Evolutionary conservation across 2,888 invertebrate genomes (phyloP).

Genomic region (Ormyrus nitidulus): DNA sequence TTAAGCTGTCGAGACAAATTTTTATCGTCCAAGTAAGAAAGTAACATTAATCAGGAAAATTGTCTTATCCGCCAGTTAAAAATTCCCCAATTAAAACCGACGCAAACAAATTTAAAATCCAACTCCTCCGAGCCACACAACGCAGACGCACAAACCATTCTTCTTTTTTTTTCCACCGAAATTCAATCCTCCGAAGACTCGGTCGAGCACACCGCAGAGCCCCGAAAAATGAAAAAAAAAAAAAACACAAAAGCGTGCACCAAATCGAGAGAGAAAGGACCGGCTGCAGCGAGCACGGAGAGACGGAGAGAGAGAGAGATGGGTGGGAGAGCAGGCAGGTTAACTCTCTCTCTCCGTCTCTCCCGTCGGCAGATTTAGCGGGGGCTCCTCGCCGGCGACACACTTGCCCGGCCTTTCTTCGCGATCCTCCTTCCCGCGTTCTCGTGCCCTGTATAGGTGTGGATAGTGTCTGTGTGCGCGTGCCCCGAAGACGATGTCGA

Average conservation of each 20-base stretch:
- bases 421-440: slow-evolving; percentile 1
- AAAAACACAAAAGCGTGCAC: neutral
- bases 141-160: no score
- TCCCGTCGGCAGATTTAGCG: neutral
- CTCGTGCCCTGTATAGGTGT: neutral
- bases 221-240: no score
- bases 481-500: slow-evolving; percentile 4
- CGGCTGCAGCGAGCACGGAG: neutral
- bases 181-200: no score
- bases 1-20: neutral
- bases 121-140: no score
- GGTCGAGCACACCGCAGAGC: no score
- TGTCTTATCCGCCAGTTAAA: no score
- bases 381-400: slow-evolving; percentile 33
- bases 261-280: slow-evolving; percentile 41
- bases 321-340: slow-evolving; percentile 1
- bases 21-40: no score
- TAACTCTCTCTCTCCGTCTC: slow-evolving; percentile 20
- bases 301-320: slow-evolving; percentile 20
- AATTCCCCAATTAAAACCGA: no score
- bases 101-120: no score
- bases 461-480: no score
- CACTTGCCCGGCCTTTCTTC: slow-evolving; percentile 40
- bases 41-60: no score
- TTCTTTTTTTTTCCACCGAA: no score